Evolutionary conservation across 2,797 vertebrate genomes (phyloP).

Genomic region (Threskiornis aethiopicus): DNA sequence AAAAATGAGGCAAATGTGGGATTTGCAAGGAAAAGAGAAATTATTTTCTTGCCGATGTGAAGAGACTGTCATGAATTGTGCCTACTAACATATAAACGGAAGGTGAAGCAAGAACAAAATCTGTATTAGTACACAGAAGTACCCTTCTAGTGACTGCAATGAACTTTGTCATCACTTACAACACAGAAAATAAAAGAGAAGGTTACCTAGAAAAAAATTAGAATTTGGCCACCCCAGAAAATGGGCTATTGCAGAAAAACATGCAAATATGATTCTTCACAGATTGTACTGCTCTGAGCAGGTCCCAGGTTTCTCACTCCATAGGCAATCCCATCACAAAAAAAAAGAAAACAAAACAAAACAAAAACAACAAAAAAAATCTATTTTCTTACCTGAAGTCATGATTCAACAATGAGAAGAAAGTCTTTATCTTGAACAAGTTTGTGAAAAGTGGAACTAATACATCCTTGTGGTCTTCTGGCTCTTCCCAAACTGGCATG

Average conservation of each 20-base stretch:
- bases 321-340: accelerated
- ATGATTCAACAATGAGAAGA: neutral
- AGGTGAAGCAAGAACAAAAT: neutral
- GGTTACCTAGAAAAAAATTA: neutral
- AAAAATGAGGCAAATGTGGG: conserved; percentile 10
- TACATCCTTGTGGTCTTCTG: neutral
- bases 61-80: neutral
- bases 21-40: neutral
- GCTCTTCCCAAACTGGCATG: neutral
- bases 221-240: neutral
- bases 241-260: neutral
- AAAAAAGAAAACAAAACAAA: accelerated
- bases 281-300: neutral
- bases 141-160: neutral
- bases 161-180: neutral
- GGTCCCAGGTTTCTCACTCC: neutral
- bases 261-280: neutral
- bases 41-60: neutral
- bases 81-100: neutral
- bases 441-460: neutral
- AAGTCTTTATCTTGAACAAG: neutral
- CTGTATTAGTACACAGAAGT: accelerated
- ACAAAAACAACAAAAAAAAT: too few species aligned
- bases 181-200: neutral
- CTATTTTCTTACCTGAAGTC: neutral